Base-by-base conservation (phyloP, 2,113 vertebrate genomes). In the Chaetodon auriga region DNA sequence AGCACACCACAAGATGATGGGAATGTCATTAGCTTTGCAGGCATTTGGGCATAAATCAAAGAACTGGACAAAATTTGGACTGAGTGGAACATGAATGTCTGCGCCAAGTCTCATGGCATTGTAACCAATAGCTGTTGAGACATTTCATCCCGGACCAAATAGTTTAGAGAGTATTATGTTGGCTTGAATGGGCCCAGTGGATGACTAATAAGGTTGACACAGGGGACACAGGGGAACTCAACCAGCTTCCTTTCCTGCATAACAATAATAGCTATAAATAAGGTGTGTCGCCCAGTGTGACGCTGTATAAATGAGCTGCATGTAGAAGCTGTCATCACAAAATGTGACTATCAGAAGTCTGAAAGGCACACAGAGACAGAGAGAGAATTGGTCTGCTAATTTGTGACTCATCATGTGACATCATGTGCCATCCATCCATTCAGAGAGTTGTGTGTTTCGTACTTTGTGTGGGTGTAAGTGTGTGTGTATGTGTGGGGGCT, bases 321-420 rank as follows among this genome's bases (percentile, higher is more conserved):
- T 43, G 61, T 21, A 78, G 36, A 38, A 35, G 35, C 48, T 19
- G 64, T 63, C 16, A 36, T 57, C 68, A 58, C 19, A 58, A 81
- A 25, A 58, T 77, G 25, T 57, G 49, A 69, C 65, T 60, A 45
- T 55, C 21, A 61, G 13, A 49, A 15, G 30, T 53, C 68, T 23
- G 2, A 64, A 72, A 71, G 70, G 35, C 69, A 55, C 53, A 80
- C n/a, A n/a, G 71, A 78, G 49, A 87, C 60, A 72, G 68, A 68
- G 10, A 68, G 71, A 72, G 73, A 89, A 61, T 49, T 74, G 85
- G n/a, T 74, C 68, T 66, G 60, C 78, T 83, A 68, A 91, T 77
- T 53, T 58, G 72, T 90, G 90, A 85, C 68, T 90, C 86, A 85
- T 72, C 75, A 61, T 81, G 62, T 80, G 55, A 55, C 81, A 73